These are phyloP conservation scores for Trichechus manatus DNA, from an alignment of 2,113 vertebrate genomes.

Conservation along the genomic window DNA sequence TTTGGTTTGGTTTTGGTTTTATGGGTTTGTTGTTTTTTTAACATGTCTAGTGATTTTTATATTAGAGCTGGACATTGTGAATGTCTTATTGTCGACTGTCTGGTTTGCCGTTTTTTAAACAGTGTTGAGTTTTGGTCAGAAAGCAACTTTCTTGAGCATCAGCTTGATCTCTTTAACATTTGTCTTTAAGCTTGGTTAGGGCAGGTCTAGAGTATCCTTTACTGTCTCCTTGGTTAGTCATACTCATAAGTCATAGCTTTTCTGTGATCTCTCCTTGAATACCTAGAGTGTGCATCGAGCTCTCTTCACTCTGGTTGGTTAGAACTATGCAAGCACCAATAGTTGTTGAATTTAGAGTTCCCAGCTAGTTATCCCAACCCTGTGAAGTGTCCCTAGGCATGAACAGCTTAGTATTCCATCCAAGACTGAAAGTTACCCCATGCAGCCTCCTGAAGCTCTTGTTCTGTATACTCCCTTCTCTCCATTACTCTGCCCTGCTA, in stretches of 20 bases:
- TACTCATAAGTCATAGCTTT: not conserved
- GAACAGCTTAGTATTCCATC: not conserved
- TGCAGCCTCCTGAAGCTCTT: not conserved
- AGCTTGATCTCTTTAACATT: not conserved
- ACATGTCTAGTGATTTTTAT: not conserved
- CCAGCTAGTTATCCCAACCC: not conserved
- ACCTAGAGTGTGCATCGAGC: not conserved
- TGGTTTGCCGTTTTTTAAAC: not conserved
- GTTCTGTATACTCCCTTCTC: not conserved
- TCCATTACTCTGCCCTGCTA: not conserved
- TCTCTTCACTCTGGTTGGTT: not conserved
- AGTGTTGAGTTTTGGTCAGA: constrained; percentile 2
- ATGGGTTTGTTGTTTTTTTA: too few relatives aligned
- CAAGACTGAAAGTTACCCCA: not conserved
- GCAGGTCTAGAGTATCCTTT: not conserved
- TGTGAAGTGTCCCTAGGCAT: not conserved
- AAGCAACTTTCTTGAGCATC: not conserved
- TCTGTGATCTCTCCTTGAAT: not conserved
- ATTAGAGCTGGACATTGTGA: not conserved
- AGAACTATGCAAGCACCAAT: not conserved
- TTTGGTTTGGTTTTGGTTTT: too few relatives aligned
- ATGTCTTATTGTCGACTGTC: not conserved
- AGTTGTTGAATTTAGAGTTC: not conserved
- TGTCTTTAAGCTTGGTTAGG: not conserved
- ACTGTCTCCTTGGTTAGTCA: not conserved